Evolutionary conservation across 2,113 vertebrate genomes (phyloP).

Genomic region (Acinonyx jubatus): DNA sequence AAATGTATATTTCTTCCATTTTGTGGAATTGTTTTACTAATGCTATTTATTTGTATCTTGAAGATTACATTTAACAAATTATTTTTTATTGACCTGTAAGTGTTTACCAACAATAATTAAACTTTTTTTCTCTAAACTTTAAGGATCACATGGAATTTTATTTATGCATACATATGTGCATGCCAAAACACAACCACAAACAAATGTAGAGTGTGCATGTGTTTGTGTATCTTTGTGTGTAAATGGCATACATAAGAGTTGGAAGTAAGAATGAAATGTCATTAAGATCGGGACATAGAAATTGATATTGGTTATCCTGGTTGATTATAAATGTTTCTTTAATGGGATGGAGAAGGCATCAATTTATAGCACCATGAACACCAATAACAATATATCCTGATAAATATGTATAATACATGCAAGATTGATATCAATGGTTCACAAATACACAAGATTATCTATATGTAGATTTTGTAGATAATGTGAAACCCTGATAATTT

Average conservation of each 20-base stretch:
- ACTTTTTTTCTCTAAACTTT: neutral
- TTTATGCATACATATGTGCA: neutral
- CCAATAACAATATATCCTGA: constrained; percentile 46
- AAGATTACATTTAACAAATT: neutral
- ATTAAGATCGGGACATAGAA: neutral
- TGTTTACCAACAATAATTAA: neutral
- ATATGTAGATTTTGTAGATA: constrained; percentile 76
- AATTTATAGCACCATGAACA: constrained; percentile 69
- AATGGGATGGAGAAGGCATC: constrained; percentile 20
- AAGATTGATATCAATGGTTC: constrained; percentile 73
- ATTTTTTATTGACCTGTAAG: neutral
- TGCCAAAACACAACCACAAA: neutral
- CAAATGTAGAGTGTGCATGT: neutral
- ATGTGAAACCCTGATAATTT: constrained; percentile 63
- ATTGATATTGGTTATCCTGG: neutral
- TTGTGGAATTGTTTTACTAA: neutral
- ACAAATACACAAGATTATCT: constrained; percentile 71
- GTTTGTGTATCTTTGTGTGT: neutral
- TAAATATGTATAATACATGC: constrained; percentile 77
- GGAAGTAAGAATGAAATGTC: neutral
- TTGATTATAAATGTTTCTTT: neutral
- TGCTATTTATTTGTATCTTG: neutral
- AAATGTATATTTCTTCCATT: neutral
- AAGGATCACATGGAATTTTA: neutral
- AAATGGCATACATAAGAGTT: neutral